These are phyloP conservation scores for Sphenodon punctatus DNA, from an alignment of 2,797 vertebrate genomes.

Conservation along the genomic window DNA sequence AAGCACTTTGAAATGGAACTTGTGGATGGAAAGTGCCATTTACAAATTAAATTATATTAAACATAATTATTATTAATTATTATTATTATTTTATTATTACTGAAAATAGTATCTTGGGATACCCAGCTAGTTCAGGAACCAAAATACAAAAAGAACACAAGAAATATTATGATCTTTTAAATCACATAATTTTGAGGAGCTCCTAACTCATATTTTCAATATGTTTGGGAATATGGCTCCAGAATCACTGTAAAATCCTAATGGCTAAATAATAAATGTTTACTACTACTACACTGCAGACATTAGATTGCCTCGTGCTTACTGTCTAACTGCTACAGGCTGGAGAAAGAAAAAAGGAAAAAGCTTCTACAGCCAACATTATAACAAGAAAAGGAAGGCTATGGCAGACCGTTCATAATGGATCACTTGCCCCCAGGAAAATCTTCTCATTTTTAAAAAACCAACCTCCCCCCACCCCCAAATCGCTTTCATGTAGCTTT, in stretches of 20 bases:
- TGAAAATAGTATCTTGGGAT: too few relatives aligned
- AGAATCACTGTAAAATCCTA: background rate
- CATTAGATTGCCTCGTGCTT: background rate
- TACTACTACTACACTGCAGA: background rate
- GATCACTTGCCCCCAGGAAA: background rate
- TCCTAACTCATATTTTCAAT: background rate
- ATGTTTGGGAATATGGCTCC: slow-evolving; percentile 6
- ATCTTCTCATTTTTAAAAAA: background rate
- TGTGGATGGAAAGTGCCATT: too few relatives aligned
- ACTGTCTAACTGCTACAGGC: background rate
- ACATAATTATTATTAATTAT: too few relatives aligned
- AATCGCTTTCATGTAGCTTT: background rate
- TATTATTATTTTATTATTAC: too few relatives aligned
- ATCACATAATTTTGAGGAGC: background rate
- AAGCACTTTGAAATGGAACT: too few relatives aligned
- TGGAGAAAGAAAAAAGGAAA: slow-evolving; percentile 1
- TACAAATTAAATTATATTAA: too few relatives aligned
- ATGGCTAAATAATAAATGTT: background rate
- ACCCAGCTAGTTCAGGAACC: background rate
- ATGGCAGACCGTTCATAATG: too few relatives aligned
- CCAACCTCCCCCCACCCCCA: background rate
- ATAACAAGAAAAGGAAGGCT: background rate
- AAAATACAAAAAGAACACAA: background rate
- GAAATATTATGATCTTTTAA: background rate
- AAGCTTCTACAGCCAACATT: background rate